phyloP scores from a whole-genome alignment of 2,888 invertebrate species.

The Lapara coniferarum region DNA sequence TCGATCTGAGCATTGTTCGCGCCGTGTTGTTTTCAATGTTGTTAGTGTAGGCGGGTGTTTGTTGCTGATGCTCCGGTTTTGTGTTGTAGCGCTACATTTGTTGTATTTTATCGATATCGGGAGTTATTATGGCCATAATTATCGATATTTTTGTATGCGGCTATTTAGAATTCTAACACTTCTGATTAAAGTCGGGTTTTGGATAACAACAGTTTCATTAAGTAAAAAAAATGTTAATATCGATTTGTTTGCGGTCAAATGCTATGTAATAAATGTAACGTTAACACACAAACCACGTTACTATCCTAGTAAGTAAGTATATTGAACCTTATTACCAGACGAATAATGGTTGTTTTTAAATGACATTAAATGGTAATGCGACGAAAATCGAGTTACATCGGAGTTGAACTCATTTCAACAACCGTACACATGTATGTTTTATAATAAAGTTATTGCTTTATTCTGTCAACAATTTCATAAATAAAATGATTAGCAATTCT shows the following conservation, averaged over 20 bases:
- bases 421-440: not conserved
- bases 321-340: constrained; percentile 6
- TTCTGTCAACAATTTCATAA: too few species aligned
- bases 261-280: too few species aligned
- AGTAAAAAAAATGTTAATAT: not conserved
- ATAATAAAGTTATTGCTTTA: not conserved
- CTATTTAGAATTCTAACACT: not conserved
- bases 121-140: not conserved
- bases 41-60: constrained; percentile 47
- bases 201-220: too few species aligned
- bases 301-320: not conserved
- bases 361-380: constrained; percentile 1
- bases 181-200: too few species aligned
- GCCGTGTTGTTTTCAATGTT: constrained; percentile 40
- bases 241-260: not conserved
- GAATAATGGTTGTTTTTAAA: constrained; percentile 10
- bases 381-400: constrained; percentile 5
- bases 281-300: not conserved
- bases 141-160: not conserved
- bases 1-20: constrained; percentile 55
- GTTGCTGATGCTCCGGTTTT: constrained; percentile 28
- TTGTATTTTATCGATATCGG: not conserved
- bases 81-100: not conserved
- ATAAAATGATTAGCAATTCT: too few species aligned
- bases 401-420: not conserved